Percentiles rank a stretch among this genome's conserved stretches.
Evolutionary conservation across 2,888 invertebrate genomes (phyloP).

Genomic region (Stenolophus ochropezus): DNA sequence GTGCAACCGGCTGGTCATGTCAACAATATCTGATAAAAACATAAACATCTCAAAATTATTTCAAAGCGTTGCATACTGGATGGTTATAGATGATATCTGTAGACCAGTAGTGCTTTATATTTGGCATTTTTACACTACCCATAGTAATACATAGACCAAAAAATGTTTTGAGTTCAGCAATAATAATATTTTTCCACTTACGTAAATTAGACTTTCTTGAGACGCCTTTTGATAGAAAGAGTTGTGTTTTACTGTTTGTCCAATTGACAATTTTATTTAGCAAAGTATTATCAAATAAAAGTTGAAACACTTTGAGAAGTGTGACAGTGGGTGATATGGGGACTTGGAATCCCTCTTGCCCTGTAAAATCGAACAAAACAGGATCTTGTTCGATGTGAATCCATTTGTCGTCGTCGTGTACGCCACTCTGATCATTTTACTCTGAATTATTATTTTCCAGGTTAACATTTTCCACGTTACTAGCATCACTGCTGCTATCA

Average conservation of each 20-base stretch:
- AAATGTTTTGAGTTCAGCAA: slow-evolving; percentile 56
- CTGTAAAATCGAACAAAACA: slow-evolving; percentile 6
- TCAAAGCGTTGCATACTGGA: slow-evolving; percentile 54
- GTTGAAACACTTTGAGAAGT: not conserved
- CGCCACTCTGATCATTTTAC: not conserved
- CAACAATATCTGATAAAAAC: slow-evolving; percentile 22
- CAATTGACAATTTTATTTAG: slow-evolving; percentile 17
- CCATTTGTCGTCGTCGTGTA: slow-evolving; percentile 10
- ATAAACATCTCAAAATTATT: slow-evolving; percentile 58
- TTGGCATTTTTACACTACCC: slow-evolving; percentile 37
- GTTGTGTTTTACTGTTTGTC: slow-evolving; percentile 12
- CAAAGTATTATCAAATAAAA: slow-evolving; percentile 2
- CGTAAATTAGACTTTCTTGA: slow-evolving; percentile 5
- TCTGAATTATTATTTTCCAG: slow-evolving; percentile 21
- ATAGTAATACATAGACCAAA: slow-evolving; percentile 56
- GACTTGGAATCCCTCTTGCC: slow-evolving; percentile 11
- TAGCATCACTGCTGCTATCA: slow-evolving; percentile 17
- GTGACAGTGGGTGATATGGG: not conserved
- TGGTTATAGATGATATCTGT: slow-evolving; percentile 44
- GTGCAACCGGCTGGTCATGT: not conserved
- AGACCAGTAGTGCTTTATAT: slow-evolving; percentile 42
- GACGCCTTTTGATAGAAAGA: not conserved
- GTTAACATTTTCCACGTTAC: slow-evolving; percentile 9
- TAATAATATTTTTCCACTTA: slow-evolving; percentile 26
- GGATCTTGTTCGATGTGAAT: not conserved